These are phyloP conservation scores for Tridacna crocea DNA, from an alignment of 2,888 invertebrate species.

Conservation along the genomic window DNA sequence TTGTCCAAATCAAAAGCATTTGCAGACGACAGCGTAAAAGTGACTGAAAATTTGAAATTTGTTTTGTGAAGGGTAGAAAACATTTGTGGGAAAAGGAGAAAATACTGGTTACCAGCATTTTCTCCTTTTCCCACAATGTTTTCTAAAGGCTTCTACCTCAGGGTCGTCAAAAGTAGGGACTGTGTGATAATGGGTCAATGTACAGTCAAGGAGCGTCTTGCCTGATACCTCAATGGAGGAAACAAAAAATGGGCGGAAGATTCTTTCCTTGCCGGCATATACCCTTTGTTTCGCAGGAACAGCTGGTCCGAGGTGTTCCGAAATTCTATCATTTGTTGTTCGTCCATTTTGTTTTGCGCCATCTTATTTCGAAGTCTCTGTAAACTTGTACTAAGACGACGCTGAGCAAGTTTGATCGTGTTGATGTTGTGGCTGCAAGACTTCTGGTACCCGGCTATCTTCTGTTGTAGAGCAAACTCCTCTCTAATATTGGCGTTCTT, in stretches of 20 bases:
- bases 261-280: conserved; percentile 22
- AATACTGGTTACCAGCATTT: too few relatives aligned
- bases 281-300: conserved; percentile 44
- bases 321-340: conserved; percentile 4
- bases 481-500: conserved; percentile 51
- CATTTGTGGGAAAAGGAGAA: too few relatives aligned
- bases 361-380: conserved; percentile 33
- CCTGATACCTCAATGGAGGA: conserved; percentile 42
- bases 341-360: conserved; percentile 23
- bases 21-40: too few relatives aligned
- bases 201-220: conserved; percentile 13
- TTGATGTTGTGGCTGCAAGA: conserved; percentile 37
- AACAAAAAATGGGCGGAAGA: conserved; percentile 25
- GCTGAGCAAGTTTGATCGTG: conserved; percentile 38
- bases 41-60: too few relatives aligned
- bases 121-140: too few relatives aligned
- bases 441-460: conserved; percentile 35
- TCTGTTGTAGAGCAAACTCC: conserved; percentile 44
- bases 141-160: too few relatives aligned
- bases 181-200: conserved; percentile 7
- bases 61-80: too few relatives aligned
- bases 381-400: conserved; percentile 34
- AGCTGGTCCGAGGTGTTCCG: conserved; percentile 19
- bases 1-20: too few relatives aligned
- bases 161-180: too few relatives aligned